Evolutionary conservation across 2,888 invertebrate species (phyloP).

Genomic region (Schizaphis graminum): DNA sequence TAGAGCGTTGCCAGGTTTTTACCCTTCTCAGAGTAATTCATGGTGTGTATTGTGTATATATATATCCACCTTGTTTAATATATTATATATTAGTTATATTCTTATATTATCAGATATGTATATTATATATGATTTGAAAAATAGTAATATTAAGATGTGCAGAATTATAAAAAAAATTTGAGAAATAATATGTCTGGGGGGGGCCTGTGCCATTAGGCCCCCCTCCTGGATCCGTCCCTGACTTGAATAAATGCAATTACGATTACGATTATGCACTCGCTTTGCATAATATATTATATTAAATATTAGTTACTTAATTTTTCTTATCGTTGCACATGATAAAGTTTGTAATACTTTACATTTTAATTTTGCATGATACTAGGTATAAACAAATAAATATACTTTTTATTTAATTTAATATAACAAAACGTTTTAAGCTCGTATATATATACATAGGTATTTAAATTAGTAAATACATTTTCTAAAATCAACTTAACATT

Average conservation of each 20-base stretch:
- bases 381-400: background rate
- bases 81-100: no score
- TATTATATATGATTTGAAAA: no score
- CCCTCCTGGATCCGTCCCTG: no score
- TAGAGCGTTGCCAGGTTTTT: no score
- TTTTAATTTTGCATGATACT: background rate
- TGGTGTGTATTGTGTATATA: no score
- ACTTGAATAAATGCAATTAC: background rate
- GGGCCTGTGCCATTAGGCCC: no score
- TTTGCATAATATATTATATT: background rate
- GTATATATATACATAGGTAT: background rate
- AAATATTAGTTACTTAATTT: background rate
- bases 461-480: background rate
- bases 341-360: background rate
- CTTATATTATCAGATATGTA: no score
- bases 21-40: no score
- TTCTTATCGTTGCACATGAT: background rate
- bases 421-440: background rate
- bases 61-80: no score
- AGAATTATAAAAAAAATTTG: no score
- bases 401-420: background rate
- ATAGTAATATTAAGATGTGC: no score
- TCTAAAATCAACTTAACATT: background rate
- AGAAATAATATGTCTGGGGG: no score
- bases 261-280: background rate